Evolutionary conservation across 2,113 vertebrate genomes (phyloP).

Genomic region (Physeter macrocephalus): DNA sequence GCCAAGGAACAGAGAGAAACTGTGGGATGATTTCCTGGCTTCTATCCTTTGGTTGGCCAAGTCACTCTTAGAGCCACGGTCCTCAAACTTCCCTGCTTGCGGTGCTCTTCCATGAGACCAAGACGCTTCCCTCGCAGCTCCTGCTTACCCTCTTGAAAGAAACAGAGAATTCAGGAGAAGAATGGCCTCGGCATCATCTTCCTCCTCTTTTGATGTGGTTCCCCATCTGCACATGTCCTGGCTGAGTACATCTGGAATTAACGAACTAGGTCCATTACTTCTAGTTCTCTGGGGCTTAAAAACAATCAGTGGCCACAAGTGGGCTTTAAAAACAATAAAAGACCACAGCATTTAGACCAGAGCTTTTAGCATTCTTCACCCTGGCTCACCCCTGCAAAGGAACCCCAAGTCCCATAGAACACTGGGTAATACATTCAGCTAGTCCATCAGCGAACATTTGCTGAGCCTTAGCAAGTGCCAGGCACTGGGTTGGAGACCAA

Average conservation of each 20-base stretch:
- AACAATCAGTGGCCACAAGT: constrained; percentile 10
- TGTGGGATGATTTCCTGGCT: not conserved
- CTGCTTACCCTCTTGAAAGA: not conserved
- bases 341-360: not conserved
- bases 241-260: constrained; percentile 50
- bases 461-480: not conserved
- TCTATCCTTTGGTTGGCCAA: not conserved
- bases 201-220: constrained; percentile 36
- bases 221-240: constrained; percentile 19
- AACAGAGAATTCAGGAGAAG: not conserved
- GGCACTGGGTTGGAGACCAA: not conserved
- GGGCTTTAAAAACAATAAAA: constrained; percentile 32
- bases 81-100: not conserved
- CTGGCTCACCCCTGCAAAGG: not conserved
- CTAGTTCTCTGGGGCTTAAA: not conserved
- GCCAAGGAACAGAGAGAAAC: not conserved
- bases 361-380: not conserved
- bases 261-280: constrained; percentile 9
- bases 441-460: not conserved
- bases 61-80: not conserved
- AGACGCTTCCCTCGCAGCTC: not conserved
- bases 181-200: not conserved
- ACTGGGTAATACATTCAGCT: not conserved
- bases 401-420: not conserved
- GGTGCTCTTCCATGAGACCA: not conserved